Percentiles rank a stretch among this genome's conserved stretches.
phyloP scores from a whole-genome alignment of 2,888 invertebrate genomes.

The Lysandra bellargus region DNA sequence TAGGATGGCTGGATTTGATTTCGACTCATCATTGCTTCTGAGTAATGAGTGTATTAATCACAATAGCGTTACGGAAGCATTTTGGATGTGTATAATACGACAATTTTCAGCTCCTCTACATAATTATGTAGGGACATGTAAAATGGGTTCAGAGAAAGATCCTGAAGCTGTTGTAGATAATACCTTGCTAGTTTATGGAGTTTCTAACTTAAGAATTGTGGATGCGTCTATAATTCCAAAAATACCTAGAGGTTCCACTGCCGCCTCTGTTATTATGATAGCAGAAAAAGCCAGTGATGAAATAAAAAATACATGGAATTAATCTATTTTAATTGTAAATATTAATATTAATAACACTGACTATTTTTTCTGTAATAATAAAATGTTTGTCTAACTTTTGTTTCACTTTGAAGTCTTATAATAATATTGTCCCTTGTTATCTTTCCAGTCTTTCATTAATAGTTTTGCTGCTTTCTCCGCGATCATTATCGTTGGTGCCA shows the following conservation, averaged over 20 bases:
- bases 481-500: conserved; percentile 72
- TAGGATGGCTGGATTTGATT: conserved; percentile 62
- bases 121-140: conserved; percentile 73
- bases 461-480: conserved; percentile 72
- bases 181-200: conserved; percentile 62
- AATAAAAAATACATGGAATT: conserved; percentile 74
- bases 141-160: conserved; percentile 68
- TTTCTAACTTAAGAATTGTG: conserved; percentile 63
- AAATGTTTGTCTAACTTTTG: conserved; percentile 19
- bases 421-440: conserved; percentile 62
- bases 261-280: conserved; percentile 74
- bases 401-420: conserved; percentile 48
- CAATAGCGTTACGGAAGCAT: conserved; percentile 64
- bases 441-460: conserved; percentile 72
- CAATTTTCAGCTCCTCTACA: conserved; percentile 70
- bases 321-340: conserved; percentile 40
- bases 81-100: conserved; percentile 73
- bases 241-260: conserved; percentile 69
- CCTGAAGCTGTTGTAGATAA: conserved; percentile 68
- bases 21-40: conserved; percentile 65
- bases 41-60: conserved; percentile 68
- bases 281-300: conserved; percentile 75
- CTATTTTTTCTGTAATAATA: conserved; percentile 3
- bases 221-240: conserved; percentile 74
- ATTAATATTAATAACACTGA: neutral